Conservation (phyloP, 2,113 vertebrate species). For the Daboia siamensis region DNA sequence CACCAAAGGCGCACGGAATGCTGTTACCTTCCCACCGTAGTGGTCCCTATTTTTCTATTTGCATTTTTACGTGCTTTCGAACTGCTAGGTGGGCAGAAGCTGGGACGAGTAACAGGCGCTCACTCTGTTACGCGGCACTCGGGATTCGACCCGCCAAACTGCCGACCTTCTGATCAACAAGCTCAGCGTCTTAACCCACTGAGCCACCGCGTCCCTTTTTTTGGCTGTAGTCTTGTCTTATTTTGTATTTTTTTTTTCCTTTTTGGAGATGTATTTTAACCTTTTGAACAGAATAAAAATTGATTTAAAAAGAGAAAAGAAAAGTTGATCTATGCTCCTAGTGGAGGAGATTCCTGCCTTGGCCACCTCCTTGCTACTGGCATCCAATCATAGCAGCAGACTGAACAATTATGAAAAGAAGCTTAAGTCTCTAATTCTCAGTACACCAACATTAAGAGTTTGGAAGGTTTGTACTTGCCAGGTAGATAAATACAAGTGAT, state of each 20-base stretch:
- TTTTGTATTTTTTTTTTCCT: not conserved
- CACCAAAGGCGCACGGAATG: too few species aligned
- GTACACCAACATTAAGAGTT: not conserved
- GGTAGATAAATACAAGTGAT: not conserved
- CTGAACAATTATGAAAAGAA: not conserved
- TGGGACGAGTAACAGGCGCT: too few species aligned
- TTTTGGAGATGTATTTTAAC: not conserved
- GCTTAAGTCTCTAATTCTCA: not conserved
- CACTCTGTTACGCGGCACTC: too few species aligned
- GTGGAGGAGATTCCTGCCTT: not conserved
- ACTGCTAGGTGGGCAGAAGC: too few species aligned
- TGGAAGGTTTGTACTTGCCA: not conserved
- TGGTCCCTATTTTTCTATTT: too few species aligned
- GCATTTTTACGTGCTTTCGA: too few species aligned
- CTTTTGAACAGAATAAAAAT: not conserved
- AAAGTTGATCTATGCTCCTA: not conserved
- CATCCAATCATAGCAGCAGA: not conserved
- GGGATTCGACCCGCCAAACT: too few species aligned
- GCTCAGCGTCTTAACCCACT: too few species aligned
- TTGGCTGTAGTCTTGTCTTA: not conserved
- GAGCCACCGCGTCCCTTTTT: too few species aligned
- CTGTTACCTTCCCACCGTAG: too few species aligned
- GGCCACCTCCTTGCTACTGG: not conserved
- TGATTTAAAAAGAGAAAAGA: not conserved
- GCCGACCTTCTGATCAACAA: too few species aligned